Evolutionary conservation across 2,797 vertebrate species (phyloP).

Genomic region (Poecilia picta): DNA sequence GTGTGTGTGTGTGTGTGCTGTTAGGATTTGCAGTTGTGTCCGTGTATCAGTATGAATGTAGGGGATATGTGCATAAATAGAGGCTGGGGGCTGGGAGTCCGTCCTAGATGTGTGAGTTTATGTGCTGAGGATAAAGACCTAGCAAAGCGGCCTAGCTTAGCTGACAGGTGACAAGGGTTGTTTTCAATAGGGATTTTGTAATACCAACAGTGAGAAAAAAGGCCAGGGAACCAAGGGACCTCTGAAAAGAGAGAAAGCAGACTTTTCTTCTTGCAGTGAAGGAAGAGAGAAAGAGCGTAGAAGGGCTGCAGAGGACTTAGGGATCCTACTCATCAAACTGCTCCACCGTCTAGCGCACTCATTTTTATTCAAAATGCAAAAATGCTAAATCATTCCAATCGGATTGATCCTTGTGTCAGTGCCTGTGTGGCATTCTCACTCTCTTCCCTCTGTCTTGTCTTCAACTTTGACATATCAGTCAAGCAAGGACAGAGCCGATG

Average conservation of each 20-base stretch:
- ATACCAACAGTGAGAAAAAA: slow-evolving; percentile 86
- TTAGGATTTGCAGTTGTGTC: slow-evolving; percentile 74
- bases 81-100: slow-evolving; percentile 74
- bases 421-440: slow-evolving; percentile 84
- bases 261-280: slow-evolving; percentile 80
- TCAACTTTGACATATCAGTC: slow-evolving; percentile 85
- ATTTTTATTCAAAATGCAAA: slow-evolving; percentile 82
- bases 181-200: slow-evolving; percentile 89
- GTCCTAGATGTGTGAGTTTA: slow-evolving; percentile 76
- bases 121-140: slow-evolving; percentile 87
- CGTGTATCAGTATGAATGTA: slow-evolving; percentile 75
- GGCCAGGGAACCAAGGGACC: slow-evolving; percentile 79
- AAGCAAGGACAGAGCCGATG: slow-evolving; percentile 71
- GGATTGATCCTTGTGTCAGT: slow-evolving; percentile 84
- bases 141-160: slow-evolving; percentile 86
- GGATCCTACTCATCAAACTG: slow-evolving; percentile 81
- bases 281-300: slow-evolving; percentile 75
- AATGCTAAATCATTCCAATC: slow-evolving; percentile 83
- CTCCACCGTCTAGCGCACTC: slow-evolving; percentile 83
- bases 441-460: slow-evolving; percentile 60
- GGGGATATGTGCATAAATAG: slow-evolving; percentile 71
- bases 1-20: slow-evolving; percentile 68
- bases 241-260: slow-evolving; percentile 85
- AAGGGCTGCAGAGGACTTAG: slow-evolving; percentile 75
- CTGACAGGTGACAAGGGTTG: slow-evolving; percentile 90